Conservation (phyloP, 1,140 invertebrate genomes). For the Neelides sp. region DNA sequence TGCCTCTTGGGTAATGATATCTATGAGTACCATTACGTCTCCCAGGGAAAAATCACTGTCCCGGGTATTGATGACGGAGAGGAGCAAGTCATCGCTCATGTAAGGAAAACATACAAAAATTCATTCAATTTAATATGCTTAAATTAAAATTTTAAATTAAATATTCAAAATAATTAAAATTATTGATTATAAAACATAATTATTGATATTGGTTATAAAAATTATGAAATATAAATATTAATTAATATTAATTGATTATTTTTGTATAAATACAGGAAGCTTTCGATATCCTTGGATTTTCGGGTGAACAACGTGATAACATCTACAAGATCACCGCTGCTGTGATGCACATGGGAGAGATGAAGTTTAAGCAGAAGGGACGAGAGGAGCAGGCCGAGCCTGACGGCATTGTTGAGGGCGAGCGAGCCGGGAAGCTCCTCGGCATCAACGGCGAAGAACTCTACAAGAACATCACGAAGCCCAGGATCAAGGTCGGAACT, state of each 20-base stretch:
- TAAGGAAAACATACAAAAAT: constrained; percentile 45
- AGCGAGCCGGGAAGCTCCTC: constrained; percentile 34
- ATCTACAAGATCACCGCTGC: constrained; percentile 44
- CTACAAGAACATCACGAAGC: constrained; percentile 44
- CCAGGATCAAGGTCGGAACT: constrained; percentile 46
- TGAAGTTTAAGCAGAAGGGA: constrained; percentile 52
- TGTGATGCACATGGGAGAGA: constrained; percentile 46
- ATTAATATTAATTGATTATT: constrained; percentile 1
- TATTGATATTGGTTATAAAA: neutral
- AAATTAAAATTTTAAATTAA: too few species aligned
- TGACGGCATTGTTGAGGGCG: constrained; percentile 26
- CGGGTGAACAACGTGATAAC: constrained; percentile 40
- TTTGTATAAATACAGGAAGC: constrained; percentile 1
- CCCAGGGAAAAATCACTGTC: constrained; percentile 93
- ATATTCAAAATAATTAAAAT: too few species aligned
- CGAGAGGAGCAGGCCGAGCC: constrained; percentile 51
- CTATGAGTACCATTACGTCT: constrained; percentile 82
- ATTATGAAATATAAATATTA: constrained; percentile 3
- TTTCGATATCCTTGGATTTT: constrained; percentile 11
- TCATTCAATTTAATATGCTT: neutral
- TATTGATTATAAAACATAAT: neutral
- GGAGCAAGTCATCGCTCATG: constrained; percentile 84
- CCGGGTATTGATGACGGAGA: constrained; percentile 92
- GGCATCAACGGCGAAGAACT: constrained; percentile 43
- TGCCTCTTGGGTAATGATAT: constrained; percentile 72